Conservation (phyloP, 2,888 invertebrate genomes). For the Cephonodes hylas region DNA sequence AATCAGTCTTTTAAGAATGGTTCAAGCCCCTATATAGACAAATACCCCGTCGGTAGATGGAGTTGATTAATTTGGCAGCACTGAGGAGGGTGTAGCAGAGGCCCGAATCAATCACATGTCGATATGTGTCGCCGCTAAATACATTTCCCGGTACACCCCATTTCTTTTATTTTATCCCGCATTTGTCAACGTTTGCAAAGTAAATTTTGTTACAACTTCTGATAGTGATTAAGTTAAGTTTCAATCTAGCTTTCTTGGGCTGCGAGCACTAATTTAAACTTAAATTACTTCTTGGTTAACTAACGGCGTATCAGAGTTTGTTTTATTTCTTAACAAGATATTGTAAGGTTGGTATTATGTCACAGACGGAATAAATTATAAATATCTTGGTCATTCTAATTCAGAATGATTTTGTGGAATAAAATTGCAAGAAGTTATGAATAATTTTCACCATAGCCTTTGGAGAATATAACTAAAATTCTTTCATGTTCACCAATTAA, state of each 20-base stretch:
- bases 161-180: not conserved
- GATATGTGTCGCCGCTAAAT: constrained; percentile 19
- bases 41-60: not conserved
- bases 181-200: not conserved
- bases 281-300: not conserved
- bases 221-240: not conserved
- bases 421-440: too few species aligned
- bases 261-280: not conserved
- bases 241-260: not conserved
- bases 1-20: not conserved
- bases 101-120: constrained; percentile 19
- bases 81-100: constrained; percentile 15
- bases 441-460: too few species aligned
- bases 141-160: constrained; percentile 6
- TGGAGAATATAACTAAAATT: too few species aligned
- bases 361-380: not conserved
- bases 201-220: not conserved
- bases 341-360: not conserved
- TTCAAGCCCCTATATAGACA: constrained; percentile 8
- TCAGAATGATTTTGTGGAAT: too few species aligned
- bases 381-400: too few species aligned
- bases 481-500: too few species aligned
- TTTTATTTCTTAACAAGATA: not conserved
- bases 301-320: not conserved
- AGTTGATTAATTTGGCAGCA: constrained; percentile 17